Conservation (phyloP, 1,140 invertebrate genomes). For the Eufriesea mexicana region DNA sequence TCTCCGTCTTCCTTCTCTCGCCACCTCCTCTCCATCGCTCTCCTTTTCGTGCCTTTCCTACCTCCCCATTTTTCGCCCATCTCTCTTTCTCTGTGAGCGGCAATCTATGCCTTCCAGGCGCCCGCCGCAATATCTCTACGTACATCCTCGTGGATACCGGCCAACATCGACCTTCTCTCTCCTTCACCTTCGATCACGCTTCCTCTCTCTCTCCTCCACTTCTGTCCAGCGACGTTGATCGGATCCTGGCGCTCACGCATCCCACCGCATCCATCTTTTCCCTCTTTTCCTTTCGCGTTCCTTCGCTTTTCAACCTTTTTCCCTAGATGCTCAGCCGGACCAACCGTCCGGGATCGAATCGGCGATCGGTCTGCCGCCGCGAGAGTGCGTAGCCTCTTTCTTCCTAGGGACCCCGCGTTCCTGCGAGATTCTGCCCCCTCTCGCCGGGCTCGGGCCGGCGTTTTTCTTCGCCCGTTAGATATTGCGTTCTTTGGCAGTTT, state of each 20-base stretch:
- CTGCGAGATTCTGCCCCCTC: too few species aligned
- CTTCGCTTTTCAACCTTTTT: neutral
- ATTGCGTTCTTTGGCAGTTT: slow-evolving; percentile 11
- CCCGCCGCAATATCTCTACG: slow-evolving; percentile 37
- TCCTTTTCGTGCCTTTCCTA: slow-evolving; percentile 16
- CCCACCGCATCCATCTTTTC: neutral
- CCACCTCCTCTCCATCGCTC: slow-evolving; percentile 30
- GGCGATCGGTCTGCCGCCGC: neutral
- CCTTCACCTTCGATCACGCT: too few species aligned
- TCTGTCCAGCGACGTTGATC: slow-evolving; percentile 22
- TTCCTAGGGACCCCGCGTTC: neutral
- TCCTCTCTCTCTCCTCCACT: neutral
- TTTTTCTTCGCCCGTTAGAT: slow-evolving; percentile 18
- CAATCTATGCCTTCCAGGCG: slow-evolving; percentile 52
- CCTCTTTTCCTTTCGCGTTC: neutral
- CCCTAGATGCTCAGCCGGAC: neutral
- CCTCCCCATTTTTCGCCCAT: neutral
- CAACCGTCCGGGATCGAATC: neutral
- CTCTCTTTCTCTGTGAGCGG: slow-evolving; percentile 16
- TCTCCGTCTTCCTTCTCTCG: slow-evolving; percentile 42
- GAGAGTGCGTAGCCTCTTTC: neutral
- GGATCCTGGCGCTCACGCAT: neutral
- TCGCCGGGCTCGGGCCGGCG: too few species aligned
- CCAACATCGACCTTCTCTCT: neutral
- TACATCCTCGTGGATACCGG: slow-evolving; percentile 27